These are phyloP conservation scores for Euspilapteryx auroguttella DNA, from an alignment of 2,888 invertebrate genomes.

Conservation along the genomic window DNA sequence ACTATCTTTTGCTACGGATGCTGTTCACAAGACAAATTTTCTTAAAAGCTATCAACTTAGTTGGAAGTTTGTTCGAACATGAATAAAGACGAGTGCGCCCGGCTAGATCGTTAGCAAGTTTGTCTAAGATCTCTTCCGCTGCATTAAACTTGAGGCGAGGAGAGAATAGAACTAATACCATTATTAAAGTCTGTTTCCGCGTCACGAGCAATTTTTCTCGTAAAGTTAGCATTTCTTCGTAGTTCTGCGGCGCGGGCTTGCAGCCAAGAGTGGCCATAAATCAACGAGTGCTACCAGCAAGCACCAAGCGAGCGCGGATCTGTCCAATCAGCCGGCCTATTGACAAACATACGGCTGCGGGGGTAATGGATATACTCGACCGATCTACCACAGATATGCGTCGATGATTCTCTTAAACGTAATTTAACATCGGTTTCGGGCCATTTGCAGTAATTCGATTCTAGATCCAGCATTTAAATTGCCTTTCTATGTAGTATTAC, in stretches of 20 bases:
- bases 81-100: too few relatives aligned
- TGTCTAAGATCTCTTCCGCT: background rate
- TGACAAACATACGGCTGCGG: slow-evolving; percentile 48
- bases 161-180: background rate
- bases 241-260: slow-evolving; percentile 6
- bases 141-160: background rate
- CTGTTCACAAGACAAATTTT: too few relatives aligned
- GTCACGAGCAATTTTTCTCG: slow-evolving; percentile 1
- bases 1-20: too few relatives aligned
- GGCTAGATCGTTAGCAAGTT: background rate
- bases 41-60: too few relatives aligned
- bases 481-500: too few relatives aligned
- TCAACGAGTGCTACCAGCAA: too few relatives aligned
- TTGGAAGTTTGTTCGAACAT: background rate
- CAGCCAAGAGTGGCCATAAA: slow-evolving; percentile 6
- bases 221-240: slow-evolving; percentile 3
- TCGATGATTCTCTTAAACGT: too few relatives aligned
- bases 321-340: slow-evolving; percentile 47
- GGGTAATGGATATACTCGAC: slow-evolving; percentile 41
- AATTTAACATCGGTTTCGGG: too few relatives aligned
- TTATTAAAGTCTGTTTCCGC: background rate
- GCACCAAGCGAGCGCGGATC: slow-evolving; percentile 36
- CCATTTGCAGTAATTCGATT: too few relatives aligned
- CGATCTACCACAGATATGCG: slow-evolving; percentile 20
- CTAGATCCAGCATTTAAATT: too few relatives aligned